Evolutionary conservation across 2,888 invertebrate species (phyloP).

Genomic region (Ecdyonurus torrentis): DNA sequence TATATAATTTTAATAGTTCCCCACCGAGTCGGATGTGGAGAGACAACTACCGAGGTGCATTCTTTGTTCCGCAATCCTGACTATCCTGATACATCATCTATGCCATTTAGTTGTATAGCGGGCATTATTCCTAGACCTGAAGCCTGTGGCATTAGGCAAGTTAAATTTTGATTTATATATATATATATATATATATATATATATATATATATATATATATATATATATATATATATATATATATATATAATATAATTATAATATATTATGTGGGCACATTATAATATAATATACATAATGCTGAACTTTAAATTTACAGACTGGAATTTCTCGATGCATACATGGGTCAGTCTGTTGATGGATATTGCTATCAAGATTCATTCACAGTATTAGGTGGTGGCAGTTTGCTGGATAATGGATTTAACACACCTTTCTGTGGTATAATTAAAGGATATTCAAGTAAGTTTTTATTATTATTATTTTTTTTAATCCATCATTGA

Average conservation of each 20-base stretch:
- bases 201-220: no score
- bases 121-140: not conserved
- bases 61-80: not conserved
- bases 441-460: not conserved
- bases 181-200: no score
- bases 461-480: no score
- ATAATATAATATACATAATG: no score
- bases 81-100: not conserved
- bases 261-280: no score
- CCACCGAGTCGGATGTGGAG: not conserved
- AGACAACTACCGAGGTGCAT: not conserved
- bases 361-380: not conserved
- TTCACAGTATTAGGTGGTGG: not conserved
- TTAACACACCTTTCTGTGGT: conserved; percentile 2
- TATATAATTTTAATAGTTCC: not conserved
- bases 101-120: not conserved
- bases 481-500: no score
- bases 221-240: no score
- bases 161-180: no score
- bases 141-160: not conserved
- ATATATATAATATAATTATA: no score
- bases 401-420: not conserved
- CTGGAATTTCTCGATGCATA: conserved; percentile 1
- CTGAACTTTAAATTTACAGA: not conserved
- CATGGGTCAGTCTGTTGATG: not conserved